Conservation (phyloP, 2,888 invertebrate species). For the Nomada flava region DNA sequence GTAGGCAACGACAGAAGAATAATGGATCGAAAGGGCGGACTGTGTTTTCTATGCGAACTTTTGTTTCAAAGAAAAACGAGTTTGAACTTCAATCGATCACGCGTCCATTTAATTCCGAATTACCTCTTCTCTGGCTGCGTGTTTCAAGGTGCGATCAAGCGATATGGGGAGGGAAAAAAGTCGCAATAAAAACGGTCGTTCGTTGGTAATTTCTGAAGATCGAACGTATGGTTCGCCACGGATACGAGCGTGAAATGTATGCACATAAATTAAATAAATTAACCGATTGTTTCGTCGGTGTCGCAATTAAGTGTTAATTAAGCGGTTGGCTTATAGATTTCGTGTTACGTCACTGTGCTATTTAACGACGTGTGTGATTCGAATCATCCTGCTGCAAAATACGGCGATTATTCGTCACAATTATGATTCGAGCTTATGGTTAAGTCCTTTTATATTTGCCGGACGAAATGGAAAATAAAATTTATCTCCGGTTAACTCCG, state of each 20-base stretch:
- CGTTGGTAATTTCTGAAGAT: conserved; percentile 11
- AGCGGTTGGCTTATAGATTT: conserved; percentile 11
- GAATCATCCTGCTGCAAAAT: background rate
- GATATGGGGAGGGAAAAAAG: background rate
- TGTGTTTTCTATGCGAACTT: background rate
- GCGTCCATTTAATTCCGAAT: conserved; percentile 15
- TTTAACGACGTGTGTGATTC: background rate
- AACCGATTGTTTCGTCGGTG: background rate
- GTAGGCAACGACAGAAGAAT: conserved; percentile 3
- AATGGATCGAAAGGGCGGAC: conserved; percentile 9
- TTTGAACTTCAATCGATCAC: conserved; percentile 24
- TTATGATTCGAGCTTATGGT: background rate
- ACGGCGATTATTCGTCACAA: background rate
- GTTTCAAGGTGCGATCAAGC: background rate
- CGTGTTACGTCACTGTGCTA: background rate
- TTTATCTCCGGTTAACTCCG: too few species aligned
- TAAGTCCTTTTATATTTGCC: background rate
- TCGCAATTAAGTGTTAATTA: conserved; percentile 33
- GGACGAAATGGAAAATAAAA: background rate
- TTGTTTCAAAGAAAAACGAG: conserved; percentile 17
- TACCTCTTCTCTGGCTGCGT: conserved; percentile 3
- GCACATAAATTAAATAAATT: conserved; percentile 20
- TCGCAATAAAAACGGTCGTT: background rate
- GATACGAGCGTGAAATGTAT: background rate
- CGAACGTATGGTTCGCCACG: background rate